phyloP scores from a whole-genome alignment of 2,113 vertebrate species.

The Butorides virescens region DNA sequence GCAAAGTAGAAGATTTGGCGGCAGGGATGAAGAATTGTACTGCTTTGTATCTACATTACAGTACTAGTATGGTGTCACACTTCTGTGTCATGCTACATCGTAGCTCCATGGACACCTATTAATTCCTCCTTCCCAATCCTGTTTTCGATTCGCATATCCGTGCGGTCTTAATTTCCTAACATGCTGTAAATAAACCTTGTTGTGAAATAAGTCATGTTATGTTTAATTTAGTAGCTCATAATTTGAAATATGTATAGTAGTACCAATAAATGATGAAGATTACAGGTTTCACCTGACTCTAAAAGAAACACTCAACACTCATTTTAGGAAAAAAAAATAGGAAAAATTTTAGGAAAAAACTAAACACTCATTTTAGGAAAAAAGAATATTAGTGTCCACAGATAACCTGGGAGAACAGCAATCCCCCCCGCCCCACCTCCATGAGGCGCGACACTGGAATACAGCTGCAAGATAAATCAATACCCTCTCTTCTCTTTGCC shows the following conservation, averaged over 20 bases:
- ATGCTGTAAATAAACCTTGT: slow-evolving; percentile 45
- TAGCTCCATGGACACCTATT: background rate
- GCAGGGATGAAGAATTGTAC: background rate
- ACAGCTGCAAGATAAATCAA: background rate
- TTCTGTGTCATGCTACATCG: background rate
- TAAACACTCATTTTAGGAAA: background rate
- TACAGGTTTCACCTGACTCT: background rate
- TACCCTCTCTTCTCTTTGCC: background rate
- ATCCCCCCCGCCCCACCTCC: accelerated
- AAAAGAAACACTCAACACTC: background rate
- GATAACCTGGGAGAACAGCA: background rate
- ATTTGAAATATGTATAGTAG: background rate
- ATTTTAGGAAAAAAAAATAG: background rate
- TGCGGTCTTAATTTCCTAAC: background rate
- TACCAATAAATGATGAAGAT: background rate
- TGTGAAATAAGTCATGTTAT: slow-evolving; percentile 9
- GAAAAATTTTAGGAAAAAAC: no score
- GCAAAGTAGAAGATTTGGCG: background rate
- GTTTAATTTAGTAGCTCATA: slow-evolving; percentile 17
- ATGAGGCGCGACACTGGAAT: background rate
- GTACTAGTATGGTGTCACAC: background rate
- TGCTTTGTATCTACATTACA: background rate
- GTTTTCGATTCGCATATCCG: background rate
- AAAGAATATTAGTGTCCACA: background rate
- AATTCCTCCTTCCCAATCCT: background rate